Evolutionary conservation across 1,140 invertebrate genomes (phyloP), one percentile per base, ranked within the genome.

Genomic region (Sarcophaga peregrina): DNA sequence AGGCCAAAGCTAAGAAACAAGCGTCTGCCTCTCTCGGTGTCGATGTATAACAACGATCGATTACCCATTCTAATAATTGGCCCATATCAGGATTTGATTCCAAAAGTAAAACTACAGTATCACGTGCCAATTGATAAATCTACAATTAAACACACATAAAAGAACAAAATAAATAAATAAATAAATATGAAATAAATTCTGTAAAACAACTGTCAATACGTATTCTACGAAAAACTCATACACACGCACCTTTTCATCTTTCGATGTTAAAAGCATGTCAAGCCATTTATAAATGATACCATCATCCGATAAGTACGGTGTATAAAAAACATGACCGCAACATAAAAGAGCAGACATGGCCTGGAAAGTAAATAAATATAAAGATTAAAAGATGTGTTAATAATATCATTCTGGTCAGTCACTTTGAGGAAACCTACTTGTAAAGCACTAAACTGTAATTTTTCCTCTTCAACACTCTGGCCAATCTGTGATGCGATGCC

Each of bases 81-180:
- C 97, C 96, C 82, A 96, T 95, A 90, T 99, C 98, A 1, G 98
- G 96, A 92, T 99, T 99, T 85, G 97, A 97, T 91, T 99, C 98
- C 74, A 99, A 91, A 45, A 99, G 91, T 48, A 99, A 91, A 2
- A 99, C 96, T 9, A 99, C 95, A 0, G 97, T 99, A 91, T 99
- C 97, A 73, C 97, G 94, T 0, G 95, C 97, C 83, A 99, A 91
- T 83, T 95, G 93, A 90, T 97, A 97, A 85, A 99, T 95, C 96
- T 98, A 86, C 8, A 76, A 81, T 62, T 87, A 89, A 83, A 84
- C 80, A 76, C 15, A 82, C n/a, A n/a, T n/a, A n/a, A n/a, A n/a
- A n/a, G n/a, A n/a, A n/a, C n/a, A 46, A 84, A 83, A 82, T 80
- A 10, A 72, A 78, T 75, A 74, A 76, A 8, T 68, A 76, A n/a